Base-by-base conservation (phyloP, 1,140 invertebrate genomes). In the Orussus abietinus region DNA sequence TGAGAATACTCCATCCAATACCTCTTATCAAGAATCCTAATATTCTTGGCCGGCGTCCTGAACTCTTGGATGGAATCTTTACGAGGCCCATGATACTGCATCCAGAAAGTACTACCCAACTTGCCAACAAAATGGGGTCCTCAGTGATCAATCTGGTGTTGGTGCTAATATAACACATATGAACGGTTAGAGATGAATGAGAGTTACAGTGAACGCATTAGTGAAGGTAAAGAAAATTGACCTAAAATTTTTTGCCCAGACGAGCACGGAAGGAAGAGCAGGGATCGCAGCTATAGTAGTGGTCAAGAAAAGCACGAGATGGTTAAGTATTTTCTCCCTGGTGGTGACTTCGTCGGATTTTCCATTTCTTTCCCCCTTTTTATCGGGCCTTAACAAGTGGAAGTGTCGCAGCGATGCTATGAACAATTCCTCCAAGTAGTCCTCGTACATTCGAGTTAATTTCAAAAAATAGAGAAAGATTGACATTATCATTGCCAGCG, bases 381-480 rank as follows among this genome's bases (percentile, higher is more conserved):
- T 57, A 44, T 11, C 10, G 28, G 32, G 10, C n/a, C n/a, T 20
- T n/a, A 36, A 29, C 31, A 57, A 47, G 38, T 48, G 51, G 25
- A 63, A 59, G 17, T 54, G 47, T 21, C 54, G 55, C 7, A 73
- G 51, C 1, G 61, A 56, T 3, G 58, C 47, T 32, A 70, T 47
- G 10, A 73, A 54, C 10, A 81, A 75, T 57, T 83, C 78, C 66
- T 86, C 84, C 10, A 86, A 57, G 54, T 82, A 85, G 59, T 86
- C 82, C 62, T 86, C 83, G 25, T 83, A 86, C 66, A 85, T 80
- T 71, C 79, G 82, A 3, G 81, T 82, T 3, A 86, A 53, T 76
- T 83, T 66, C 22, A 75, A 65, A 42, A 61, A 63, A 35, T 59
- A 58, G 1, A 68, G 39, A 58, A 63, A 73, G 28, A 76, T 59